phyloP scores from a whole-genome alignment of 2,888 invertebrate genomes.

The Arenicola marina region DNA sequence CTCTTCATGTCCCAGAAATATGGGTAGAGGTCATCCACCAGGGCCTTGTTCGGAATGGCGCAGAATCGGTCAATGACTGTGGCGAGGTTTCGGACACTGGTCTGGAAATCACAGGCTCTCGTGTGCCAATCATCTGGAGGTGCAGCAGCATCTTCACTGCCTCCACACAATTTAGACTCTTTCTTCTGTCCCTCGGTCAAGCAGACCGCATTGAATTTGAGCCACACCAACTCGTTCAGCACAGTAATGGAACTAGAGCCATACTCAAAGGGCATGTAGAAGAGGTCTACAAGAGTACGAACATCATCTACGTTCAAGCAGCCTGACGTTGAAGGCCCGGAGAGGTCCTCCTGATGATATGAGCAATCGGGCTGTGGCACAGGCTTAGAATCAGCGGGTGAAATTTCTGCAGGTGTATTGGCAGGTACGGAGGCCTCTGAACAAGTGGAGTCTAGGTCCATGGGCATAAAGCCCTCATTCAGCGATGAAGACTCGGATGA shows the following conservation, averaged over 20 bases:
- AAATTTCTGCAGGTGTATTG: too few relatives aligned
- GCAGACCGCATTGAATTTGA: slow-evolving; percentile 80
- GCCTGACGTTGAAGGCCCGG: too few relatives aligned
- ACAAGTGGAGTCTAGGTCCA: too few relatives aligned
- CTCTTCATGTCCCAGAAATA: slow-evolving; percentile 96
- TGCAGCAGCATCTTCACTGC: neutral
- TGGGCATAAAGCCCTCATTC: too few relatives aligned
- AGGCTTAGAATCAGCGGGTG: too few relatives aligned
- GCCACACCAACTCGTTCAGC: slow-evolving; percentile 93
- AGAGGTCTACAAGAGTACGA: slow-evolving; percentile 86
- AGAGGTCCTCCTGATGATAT: too few relatives aligned
- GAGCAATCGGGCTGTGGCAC: too few relatives aligned
- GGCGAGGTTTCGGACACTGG: slow-evolving; percentile 34
- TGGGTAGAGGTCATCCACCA: slow-evolving; percentile 89
- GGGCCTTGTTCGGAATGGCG: slow-evolving; percentile 66
- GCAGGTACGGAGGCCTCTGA: too few relatives aligned
- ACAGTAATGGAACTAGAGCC: slow-evolving; percentile 84
- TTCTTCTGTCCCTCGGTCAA: neutral
- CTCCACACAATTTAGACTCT: neutral
- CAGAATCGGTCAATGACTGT: slow-evolving; percentile 44
- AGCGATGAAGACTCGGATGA: too few relatives aligned
- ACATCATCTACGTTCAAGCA: slow-evolving; percentile 87
- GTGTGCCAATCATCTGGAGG: slow-evolving; percentile 29
- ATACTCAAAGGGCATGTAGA: slow-evolving; percentile 97
- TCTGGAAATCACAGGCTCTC: slow-evolving; percentile 32